These are phyloP conservation scores for Conus ventricosus DNA, from an alignment of 1,140 invertebrate genomes.

Conservation along the genomic window DNA sequence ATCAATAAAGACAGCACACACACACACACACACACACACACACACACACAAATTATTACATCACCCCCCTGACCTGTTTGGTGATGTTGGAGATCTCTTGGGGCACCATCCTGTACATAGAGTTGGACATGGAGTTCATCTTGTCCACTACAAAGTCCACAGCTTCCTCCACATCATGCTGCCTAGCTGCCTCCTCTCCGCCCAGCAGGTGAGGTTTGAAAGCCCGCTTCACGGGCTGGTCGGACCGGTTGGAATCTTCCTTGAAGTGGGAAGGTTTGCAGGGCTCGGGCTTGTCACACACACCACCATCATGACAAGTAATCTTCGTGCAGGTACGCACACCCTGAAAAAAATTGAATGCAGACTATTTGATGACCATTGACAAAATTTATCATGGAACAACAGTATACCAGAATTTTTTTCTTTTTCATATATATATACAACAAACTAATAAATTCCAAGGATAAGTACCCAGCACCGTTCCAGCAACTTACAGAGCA, in stretches of 20 bases:
- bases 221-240: not conserved
- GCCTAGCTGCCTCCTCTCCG: conserved; percentile 33
- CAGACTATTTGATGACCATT: too few species aligned
- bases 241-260: not conserved
- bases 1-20: too few species aligned
- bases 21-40: too few species aligned
- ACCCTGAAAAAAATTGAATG: not conserved
- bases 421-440: too few species aligned
- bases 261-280: not conserved
- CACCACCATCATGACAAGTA: not conserved
- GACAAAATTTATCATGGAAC: too few species aligned
- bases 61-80: conserved; percentile 59
- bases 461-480: too few species aligned
- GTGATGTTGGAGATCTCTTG: conserved; percentile 70
- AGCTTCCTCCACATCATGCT: conserved; percentile 68
- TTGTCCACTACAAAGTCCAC: conserved; percentile 72
- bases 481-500: too few species aligned
- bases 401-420: too few species aligned
- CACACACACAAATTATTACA: too few species aligned
- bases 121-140: conserved; percentile 73
- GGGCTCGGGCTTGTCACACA: not conserved
- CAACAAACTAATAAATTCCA: too few species aligned
- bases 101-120: conserved; percentile 72
- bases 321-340: not conserved
- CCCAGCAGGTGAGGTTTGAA: conserved; percentile 18